These are phyloP conservation scores for Automeris io DNA, from an alignment of 2,888 invertebrate species.

Conservation along the genomic window DNA sequence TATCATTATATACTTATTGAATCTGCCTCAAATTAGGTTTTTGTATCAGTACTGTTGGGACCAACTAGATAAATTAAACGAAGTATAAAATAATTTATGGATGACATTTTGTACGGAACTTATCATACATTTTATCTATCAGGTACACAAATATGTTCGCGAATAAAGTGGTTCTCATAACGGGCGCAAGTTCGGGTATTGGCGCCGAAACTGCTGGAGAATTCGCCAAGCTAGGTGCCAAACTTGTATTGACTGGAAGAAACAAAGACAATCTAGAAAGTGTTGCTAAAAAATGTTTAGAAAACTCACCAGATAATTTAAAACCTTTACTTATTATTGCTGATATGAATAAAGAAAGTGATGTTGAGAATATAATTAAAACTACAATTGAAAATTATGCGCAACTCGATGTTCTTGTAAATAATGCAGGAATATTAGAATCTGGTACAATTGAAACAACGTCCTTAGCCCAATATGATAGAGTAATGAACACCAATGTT, in stretches of 20 bases:
- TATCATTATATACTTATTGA: too few species aligned
- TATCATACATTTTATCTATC: conserved; percentile 21
- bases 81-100: background rate
- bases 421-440: conserved; percentile 92
- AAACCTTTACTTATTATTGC: conserved; percentile 78
- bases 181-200: conserved; percentile 86
- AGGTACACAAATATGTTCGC: conserved; percentile 54
- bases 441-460: conserved; percentile 89
- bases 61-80: background rate
- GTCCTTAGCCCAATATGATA: conserved; percentile 88
- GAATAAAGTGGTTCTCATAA: conserved; percentile 79
- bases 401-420: conserved; percentile 86
- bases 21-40: too few species aligned
- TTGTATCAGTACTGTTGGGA: too few species aligned
- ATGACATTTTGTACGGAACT: background rate
- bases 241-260: conserved; percentile 80
- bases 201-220: conserved; percentile 83
- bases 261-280: conserved; percentile 81
- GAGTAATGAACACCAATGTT: conserved; percentile 91
- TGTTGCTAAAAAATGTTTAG: conserved; percentile 76
- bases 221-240: conserved; percentile 81
- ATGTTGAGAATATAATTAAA: conserved; percentile 80
- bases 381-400: conserved; percentile 81
- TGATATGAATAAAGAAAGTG: conserved; percentile 82
- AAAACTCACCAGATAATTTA: conserved; percentile 40